Percentiles rank a stretch among this genome's conserved stretches.
These are phyloP conservation scores for Myiozetetes cayanensis DNA, from an alignment of 2,113 vertebrate species.

Conservation along the genomic window DNA sequence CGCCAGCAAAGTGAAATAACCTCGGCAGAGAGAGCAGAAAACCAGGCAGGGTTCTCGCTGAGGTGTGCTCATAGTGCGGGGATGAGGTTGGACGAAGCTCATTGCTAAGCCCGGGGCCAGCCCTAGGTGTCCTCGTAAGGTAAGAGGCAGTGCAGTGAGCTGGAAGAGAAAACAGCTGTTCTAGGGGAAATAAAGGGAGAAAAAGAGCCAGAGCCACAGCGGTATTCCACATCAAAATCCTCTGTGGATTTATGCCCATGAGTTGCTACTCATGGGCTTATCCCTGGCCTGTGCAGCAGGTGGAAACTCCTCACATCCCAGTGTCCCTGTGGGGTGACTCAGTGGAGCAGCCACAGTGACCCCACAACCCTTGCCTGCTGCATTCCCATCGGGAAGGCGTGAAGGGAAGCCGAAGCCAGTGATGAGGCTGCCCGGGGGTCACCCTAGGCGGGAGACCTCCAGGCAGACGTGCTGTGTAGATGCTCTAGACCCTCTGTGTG, in stretches of 20 bases:
- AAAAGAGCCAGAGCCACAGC: not conserved
- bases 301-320: not conserved
- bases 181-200: accelerated
- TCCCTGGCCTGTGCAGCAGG: accelerated
- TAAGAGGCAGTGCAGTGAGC: not conserved
- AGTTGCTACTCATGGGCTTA: not conserved
- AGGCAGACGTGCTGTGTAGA: accelerated
- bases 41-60: not conserved
- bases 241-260: not conserved
- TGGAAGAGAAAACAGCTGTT: not conserved
- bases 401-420: not conserved
- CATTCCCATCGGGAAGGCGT: accelerated
- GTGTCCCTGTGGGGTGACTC: accelerated
- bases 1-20: not conserved
- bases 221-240: not conserved
- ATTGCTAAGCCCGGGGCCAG: not conserved
- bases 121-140: conserved; percentile 22
- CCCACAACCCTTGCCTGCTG: not conserved
- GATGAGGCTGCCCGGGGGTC: not conserved
- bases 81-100: accelerated
- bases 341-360: accelerated
- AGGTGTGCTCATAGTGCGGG: accelerated
- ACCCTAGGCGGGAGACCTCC: not conserved
- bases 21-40: not conserved
- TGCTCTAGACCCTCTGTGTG: not conserved